Evolutionary conservation across 2,113 vertebrate species (phyloP).

Genomic region (Kobus ellipsiprymnus): DNA sequence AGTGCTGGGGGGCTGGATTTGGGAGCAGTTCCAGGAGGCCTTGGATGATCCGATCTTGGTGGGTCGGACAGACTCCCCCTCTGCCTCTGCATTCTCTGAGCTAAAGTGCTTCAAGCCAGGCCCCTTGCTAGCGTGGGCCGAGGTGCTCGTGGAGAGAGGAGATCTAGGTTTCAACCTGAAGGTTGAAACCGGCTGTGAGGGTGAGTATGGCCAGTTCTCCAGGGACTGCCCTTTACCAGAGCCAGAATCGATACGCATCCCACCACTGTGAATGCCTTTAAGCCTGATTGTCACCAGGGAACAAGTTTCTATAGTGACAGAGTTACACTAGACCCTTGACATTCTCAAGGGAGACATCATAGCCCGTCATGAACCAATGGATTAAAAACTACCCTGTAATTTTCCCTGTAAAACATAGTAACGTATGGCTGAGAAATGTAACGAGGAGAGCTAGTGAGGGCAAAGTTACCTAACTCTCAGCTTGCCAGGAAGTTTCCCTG

Average conservation of each 20-base stretch:
- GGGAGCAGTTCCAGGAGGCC: background rate
- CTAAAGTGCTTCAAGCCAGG: background rate
- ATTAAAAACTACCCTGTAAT: background rate
- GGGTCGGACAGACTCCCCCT: background rate
- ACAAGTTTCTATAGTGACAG: conserved; percentile 59
- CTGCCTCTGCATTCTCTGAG: background rate
- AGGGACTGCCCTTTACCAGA: background rate
- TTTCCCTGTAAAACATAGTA: background rate
- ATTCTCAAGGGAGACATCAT: conserved; percentile 42
- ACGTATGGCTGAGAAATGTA: background rate
- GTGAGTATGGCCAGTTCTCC: background rate
- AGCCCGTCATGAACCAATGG: background rate
- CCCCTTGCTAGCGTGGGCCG: background rate
- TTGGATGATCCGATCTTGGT: background rate
- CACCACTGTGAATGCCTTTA: background rate
- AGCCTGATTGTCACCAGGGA: conserved; percentile 14
- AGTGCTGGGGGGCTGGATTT: background rate
- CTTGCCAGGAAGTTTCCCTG: background rate
- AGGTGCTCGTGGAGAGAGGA: background rate
- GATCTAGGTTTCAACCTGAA: background rate
- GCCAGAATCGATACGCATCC: background rate
- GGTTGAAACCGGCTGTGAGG: background rate
- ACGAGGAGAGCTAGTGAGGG: background rate
- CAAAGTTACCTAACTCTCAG: background rate
- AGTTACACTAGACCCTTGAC: conserved; percentile 53